Evolutionary conservation across 2,888 invertebrate species (phyloP), one percentile per base, ranked within the genome.

Genomic region (Ormyrus thymus): DNA sequence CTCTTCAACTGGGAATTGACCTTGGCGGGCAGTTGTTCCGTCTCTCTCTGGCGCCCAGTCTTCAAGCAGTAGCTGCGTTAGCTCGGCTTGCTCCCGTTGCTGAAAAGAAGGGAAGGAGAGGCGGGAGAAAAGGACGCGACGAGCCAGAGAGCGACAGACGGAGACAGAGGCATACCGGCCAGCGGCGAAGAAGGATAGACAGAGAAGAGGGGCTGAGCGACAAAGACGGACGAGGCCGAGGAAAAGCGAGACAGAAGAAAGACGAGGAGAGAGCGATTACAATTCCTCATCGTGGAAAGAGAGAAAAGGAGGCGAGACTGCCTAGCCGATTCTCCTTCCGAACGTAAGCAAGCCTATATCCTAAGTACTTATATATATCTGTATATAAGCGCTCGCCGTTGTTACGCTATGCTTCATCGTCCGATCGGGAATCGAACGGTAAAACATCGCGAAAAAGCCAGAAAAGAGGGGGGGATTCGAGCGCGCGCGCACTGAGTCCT

Each of bases 121-220:
- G 83, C 78, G 81, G 81, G 81, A 69, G 70, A 56, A 58, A 62
- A 70, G 73, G 75, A 77, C 72, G 71, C 65, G 15, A 58, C 50
- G 43, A 69, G 69, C 13, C 10, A 13, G 7, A 46, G 48, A 13
- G 48, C 62, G 55, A 50, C 68, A 69, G 71, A 71, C 64, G 72
- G 69, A 70, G 65, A 81, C 48, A 70, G 73, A 78, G 55, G n/a
- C 73, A 81, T 29, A 4, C 29, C 29, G 29, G 29, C 29, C 29
- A 29, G 29, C 29, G 29, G 29, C 29, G 29, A 29, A 29, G 29
- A 29, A 29, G 29, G 29, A 29, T 50, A 75, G 53, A 76, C 46
- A 72, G 56, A 73, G 68, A 68, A 72, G 51, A 61, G 61, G 43
- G 61, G 43, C 61, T 7, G 10, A 64, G 11, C 15, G 58, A 58